Conservation (phyloP, 1,140 invertebrate species). For the Mizuhopecten yessoensis region DNA sequence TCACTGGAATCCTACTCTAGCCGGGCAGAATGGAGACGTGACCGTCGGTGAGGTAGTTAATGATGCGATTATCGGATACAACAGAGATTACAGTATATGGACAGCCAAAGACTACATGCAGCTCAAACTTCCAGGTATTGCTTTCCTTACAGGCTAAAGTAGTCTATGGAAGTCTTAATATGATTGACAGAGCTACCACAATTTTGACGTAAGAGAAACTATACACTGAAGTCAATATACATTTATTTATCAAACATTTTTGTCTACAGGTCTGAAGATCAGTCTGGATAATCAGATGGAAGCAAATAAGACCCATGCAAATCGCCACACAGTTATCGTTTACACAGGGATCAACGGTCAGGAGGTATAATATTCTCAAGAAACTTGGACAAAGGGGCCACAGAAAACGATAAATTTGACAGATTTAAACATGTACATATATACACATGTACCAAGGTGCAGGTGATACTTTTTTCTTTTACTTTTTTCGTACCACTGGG, state of each 20-base stretch:
- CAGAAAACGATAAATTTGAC: too few species aligned
- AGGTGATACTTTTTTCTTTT: too few species aligned
- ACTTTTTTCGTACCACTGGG: too few species aligned
- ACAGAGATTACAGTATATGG: conserved; percentile 16
- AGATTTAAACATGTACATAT: too few species aligned
- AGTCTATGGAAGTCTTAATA: not conserved
- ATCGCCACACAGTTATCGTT: conserved; percentile 30
- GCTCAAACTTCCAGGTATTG: conserved; percentile 43
- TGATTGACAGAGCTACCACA: not conserved
- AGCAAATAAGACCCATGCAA: conserved; percentile 44
- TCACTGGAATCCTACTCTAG: conserved; percentile 46
- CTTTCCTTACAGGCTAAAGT: not conserved
- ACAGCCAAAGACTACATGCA: conserved; percentile 43
- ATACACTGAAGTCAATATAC: not conserved
- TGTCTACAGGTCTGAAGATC: conserved; percentile 43
- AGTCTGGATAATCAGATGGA: conserved; percentile 48
- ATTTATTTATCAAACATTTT: not conserved
- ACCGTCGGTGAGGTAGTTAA: not conserved
- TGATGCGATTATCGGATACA: conserved; percentile 32
- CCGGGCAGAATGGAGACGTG: conserved; percentile 47
- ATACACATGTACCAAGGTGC: too few species aligned
- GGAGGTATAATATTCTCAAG: not conserved
- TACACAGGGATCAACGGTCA: not conserved
- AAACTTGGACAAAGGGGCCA: too few species aligned
- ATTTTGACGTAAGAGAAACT: not conserved